Evolutionary conservation across 2,888 invertebrate genomes (phyloP).

Genomic region (Pristionchus mayeri): DNA sequence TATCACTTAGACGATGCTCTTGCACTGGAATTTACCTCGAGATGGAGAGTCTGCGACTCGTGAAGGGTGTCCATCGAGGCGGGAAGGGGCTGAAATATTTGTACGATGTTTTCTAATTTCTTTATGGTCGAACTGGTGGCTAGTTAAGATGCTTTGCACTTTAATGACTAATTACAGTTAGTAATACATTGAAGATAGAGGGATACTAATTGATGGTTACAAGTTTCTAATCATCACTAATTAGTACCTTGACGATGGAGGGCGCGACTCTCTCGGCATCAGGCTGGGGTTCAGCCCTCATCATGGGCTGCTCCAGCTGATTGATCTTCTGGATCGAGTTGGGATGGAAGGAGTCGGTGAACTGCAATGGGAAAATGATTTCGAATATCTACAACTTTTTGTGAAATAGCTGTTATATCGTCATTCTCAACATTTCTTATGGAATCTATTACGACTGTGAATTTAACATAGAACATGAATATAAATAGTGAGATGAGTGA

Average conservation of each 20-base stretch:
- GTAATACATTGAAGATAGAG: too few relatives aligned
- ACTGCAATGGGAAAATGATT: conserved; percentile 65
- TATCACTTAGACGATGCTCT: too few relatives aligned
- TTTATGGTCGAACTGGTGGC: too few relatives aligned
- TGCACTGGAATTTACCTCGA: too few relatives aligned
- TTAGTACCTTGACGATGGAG: conserved; percentile 85
- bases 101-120: not conserved
- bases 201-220: too few relatives aligned
- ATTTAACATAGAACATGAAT: not conserved
- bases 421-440: not conserved
- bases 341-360: conserved; percentile 92
- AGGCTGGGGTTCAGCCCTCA: conserved; percentile 84
- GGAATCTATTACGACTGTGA: not conserved
- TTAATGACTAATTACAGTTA: too few relatives aligned
- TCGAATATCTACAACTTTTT: not conserved
- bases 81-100: conserved; percentile 83
- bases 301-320: conserved; percentile 83
- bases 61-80: conserved; percentile 85
- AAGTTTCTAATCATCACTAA: too few relatives aligned
- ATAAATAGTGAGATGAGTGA: not conserved
- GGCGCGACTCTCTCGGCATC: conserved; percentile 87
- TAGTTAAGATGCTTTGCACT: too few relatives aligned
- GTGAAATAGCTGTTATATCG: not conserved
- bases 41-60: conserved; percentile 90
- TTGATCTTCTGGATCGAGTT: conserved; percentile 92